Percentiles rank a stretch among this genome's conserved stretches.
Conservation (phyloP, 2,888 invertebrate genomes). For the Tipula unca region DNA sequence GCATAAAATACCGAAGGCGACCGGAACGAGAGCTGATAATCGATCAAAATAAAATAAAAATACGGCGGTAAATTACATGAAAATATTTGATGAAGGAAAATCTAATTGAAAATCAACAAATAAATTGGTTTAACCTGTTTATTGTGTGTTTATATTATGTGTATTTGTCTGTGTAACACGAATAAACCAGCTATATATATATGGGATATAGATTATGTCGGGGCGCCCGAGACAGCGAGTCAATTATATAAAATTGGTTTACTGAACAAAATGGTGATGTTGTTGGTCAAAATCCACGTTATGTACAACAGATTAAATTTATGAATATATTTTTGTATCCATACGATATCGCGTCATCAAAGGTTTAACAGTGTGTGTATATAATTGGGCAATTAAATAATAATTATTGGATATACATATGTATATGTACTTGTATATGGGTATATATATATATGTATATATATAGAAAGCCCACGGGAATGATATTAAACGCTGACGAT, state of each 20-base stretch:
- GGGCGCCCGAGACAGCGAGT: not conserved
- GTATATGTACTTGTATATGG: not conserved
- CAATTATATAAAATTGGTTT: no score
- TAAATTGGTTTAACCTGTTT: conserved; percentile 8
- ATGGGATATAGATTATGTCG: not conserved
- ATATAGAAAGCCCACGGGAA: not conserved
- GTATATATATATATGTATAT: no score
- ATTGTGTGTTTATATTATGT: not conserved
- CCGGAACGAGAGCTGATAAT: not conserved
- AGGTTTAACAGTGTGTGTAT: not conserved
- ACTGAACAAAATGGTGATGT: no score
- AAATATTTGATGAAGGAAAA: conserved; percentile 8
- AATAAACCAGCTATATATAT: not conserved
- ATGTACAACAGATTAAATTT: not conserved
- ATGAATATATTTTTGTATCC: not conserved
- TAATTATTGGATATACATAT: no score
- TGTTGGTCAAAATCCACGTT: no score
- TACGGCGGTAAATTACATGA: not conserved
- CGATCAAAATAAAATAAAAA: not conserved
- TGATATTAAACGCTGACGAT: not conserved
- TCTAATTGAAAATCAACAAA: not conserved
- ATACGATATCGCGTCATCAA: not conserved
- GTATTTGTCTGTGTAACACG: not conserved
- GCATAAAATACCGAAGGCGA: not conserved
- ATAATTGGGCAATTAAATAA: not conserved